Evolutionary conservation across 2,888 invertebrate genomes (phyloP), one percentile per base, ranked within the genome.

Genomic region (Lepetodrilus schrolli): DNA sequence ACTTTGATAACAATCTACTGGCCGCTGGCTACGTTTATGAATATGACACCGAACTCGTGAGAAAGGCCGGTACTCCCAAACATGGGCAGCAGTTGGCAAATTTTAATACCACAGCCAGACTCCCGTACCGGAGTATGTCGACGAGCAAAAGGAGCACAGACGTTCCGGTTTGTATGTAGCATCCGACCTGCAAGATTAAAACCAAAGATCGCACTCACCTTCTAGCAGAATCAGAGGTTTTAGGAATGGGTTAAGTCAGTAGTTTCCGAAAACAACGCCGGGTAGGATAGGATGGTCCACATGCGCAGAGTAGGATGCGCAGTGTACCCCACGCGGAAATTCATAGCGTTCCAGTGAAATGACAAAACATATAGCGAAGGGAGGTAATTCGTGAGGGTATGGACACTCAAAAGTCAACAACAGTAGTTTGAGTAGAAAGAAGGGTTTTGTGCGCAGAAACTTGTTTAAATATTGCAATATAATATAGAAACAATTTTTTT

Each of bases 231-330:
- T 72, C 23, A 58, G 72, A 47, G 43, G 51, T 72, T n/a, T 38
- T 38, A 58, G 50, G 72, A 51, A 26, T 47, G 51, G 74, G 69
- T 30, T 38, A 58, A 72, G 68, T 72, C 66, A 72, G 68, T 34
- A 13, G 47, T 68, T 13, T 68, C 26, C 48, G 48, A 68, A 37
- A 43, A 20, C 68, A 47, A 26, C 68, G 68, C 68, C 68, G 68
- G 68, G 68, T 68, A 43, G 65, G 49, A 34, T 65, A 50, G 74
- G 47, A 37, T 51, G 21, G 74, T 72, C 69, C 72, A 58, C 68
- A 49, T 74, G 74, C 74, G 74, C 74, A 72, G 72, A 74, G 38
- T 68, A 47, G 23, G 72, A 51, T 74, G 74, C 74, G 74, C 74
- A 74, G 8, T 71, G 58, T 30, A 36, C 74, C n/a, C 23, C 65